phyloP scores from a whole-genome alignment of 2,888 invertebrate genomes.

The Chesias legatella region DNA sequence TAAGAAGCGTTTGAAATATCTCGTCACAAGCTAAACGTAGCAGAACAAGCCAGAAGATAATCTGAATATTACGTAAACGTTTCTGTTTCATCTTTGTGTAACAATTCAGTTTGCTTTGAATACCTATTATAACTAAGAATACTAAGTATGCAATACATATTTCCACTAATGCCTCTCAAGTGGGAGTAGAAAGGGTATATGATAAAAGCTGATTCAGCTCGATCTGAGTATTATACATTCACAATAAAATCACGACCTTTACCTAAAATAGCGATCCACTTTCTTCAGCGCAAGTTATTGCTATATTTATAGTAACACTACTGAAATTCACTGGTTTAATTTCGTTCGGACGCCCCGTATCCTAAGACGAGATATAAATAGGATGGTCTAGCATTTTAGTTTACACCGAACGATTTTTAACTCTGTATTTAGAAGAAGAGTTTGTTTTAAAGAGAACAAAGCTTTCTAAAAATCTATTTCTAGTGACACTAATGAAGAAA shows the following conservation, averaged over 20 bases:
- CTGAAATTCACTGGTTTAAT: slow-evolving; percentile 1
- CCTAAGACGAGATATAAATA: slow-evolving; percentile 11
- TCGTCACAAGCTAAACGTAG: no score
- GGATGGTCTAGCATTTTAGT: slow-evolving; percentile 7
- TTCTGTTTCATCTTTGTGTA: no score
- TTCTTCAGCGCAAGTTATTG: slow-evolving; percentile 3
- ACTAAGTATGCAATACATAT: no score
- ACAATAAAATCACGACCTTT: slow-evolving; percentile 7
- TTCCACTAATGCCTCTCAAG: no score
- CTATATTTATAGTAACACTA: slow-evolving; percentile 8
- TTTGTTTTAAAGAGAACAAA: slow-evolving; percentile 2
- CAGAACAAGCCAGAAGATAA: no score
- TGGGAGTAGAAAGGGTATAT: no score
- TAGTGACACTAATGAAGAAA: slow-evolving; percentile 18
- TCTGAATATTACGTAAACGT: no score
- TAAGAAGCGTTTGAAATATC: no score
- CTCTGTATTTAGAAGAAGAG: slow-evolving; percentile 2
- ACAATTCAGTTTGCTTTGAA: no score
- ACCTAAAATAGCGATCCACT: slow-evolving; percentile 12
- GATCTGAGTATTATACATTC: no score
- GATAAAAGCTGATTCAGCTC: no score
- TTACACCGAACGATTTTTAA: slow-evolving; percentile 1
- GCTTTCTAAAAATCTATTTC: slow-evolving; percentile 12
- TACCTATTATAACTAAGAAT: no score
- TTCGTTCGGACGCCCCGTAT: not conserved